Conservation (phyloP, 2,888 invertebrate species). For the Agrochola lota region DNA sequence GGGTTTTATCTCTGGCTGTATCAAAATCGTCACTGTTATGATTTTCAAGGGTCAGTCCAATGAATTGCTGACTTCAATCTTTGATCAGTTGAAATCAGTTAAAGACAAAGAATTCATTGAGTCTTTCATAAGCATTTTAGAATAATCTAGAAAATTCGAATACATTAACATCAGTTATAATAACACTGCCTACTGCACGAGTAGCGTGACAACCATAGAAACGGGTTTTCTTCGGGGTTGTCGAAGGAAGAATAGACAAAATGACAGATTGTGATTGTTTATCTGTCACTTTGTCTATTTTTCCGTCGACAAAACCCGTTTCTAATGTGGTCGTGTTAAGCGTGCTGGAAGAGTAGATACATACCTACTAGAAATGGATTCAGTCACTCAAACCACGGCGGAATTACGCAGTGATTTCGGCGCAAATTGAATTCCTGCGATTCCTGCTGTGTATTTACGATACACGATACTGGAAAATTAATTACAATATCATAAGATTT, state of each 20-base stretch:
- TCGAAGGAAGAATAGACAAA: too few relatives aligned
- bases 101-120: not conserved
- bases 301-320: too few relatives aligned
- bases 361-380: not conserved
- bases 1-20: not conserved
- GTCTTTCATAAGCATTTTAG: too few relatives aligned
- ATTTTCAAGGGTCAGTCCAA: not conserved
- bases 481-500: too few relatives aligned
- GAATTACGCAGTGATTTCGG: not conserved
- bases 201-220: too few relatives aligned
- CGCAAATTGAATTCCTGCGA: not conserved
- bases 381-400: not conserved
- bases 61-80: not conserved
- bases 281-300: too few relatives aligned
- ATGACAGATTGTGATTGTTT: too few relatives aligned
- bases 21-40: not conserved
- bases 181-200: not conserved
- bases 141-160: not conserved
- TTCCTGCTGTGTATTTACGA: too few relatives aligned
- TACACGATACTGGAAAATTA: too few relatives aligned
- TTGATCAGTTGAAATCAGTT: too few relatives aligned
- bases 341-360: not conserved
- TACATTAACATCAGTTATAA: not conserved
- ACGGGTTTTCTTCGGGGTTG: too few relatives aligned
- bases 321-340: too few relatives aligned